phyloP scores from a whole-genome alignment of 1,140 invertebrate species.

The Amphibalanus amphitrite region DNA sequence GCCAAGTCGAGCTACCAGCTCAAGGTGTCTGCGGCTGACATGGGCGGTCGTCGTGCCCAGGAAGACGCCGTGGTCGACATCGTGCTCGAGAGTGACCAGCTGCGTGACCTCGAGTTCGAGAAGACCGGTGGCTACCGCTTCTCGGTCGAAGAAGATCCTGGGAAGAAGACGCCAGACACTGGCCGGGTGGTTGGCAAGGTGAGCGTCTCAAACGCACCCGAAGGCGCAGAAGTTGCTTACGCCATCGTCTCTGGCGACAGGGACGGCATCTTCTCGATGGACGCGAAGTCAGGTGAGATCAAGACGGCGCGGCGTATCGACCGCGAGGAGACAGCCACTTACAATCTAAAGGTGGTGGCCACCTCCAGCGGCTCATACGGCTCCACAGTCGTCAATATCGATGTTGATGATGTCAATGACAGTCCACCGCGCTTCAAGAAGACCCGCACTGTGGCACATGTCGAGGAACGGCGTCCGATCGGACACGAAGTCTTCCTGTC shows the following conservation, averaged over 20 bases:
- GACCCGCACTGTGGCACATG: conserved; percentile 53
- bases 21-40: conserved; percentile 56
- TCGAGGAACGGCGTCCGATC: conserved; percentile 68
- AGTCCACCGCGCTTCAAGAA: conserved; percentile 65
- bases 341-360: conserved; percentile 58
- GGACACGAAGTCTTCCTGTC: conserved; percentile 79
- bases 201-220: conserved; percentile 30
- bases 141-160: conserved; percentile 54
- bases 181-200: conserved; percentile 57
- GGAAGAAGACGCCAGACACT: conserved; percentile 32
- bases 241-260: conserved; percentile 67
- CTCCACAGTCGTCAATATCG: conserved; percentile 54
- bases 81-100: conserved; percentile 42
- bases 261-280: conserved; percentile 55
- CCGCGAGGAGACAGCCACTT: conserved; percentile 55
- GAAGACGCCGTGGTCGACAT: conserved; percentile 67
- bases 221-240: conserved; percentile 39
- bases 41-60: conserved; percentile 44
- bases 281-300: conserved; percentile 57
- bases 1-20: conserved; percentile 49
- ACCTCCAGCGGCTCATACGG: conserved; percentile 44
- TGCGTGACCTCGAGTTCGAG: conserved; percentile 17
- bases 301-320: conserved; percentile 62
- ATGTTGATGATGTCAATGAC: conserved; percentile 79
- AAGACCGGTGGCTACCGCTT: conserved; percentile 47